Evolutionary conservation across 2,113 vertebrate species (phyloP).

Genomic region (Nothoprocta perdicaria): DNA sequence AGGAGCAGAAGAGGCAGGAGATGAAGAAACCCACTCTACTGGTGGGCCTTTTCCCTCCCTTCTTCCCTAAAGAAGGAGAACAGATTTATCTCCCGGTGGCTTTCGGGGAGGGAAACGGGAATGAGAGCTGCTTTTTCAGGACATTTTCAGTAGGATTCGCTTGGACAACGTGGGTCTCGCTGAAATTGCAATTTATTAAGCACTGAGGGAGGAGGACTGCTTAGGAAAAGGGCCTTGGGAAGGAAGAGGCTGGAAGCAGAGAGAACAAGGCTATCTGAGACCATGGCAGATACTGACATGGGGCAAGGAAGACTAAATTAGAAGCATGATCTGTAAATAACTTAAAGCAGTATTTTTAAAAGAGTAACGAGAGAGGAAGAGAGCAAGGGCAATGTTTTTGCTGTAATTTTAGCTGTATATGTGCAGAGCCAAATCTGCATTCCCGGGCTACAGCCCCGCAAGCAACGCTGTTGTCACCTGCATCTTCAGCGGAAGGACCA

Average conservation of each 20-base stretch:
- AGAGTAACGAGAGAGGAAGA: background rate
- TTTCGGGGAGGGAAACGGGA: fast-evolving
- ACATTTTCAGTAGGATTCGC: background rate
- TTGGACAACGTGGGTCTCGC: background rate
- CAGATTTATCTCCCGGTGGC: background rate
- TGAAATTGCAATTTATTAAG: background rate
- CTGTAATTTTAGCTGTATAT: background rate
- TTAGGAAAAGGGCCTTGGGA: background rate
- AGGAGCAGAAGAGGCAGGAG: background rate
- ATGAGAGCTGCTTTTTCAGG: background rate
- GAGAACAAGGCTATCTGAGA: background rate
- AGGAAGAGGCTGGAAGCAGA: background rate
- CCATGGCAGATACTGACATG: background rate
- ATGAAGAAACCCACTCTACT: background rate
- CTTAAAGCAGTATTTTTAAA: background rate
- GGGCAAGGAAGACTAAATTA: background rate
- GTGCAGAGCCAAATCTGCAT: background rate
- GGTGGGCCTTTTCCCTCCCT: background rate
- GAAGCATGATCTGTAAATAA: background rate
- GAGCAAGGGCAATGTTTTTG: background rate
- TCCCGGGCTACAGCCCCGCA: background rate
- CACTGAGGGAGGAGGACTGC: background rate
- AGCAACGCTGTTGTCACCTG: background rate
- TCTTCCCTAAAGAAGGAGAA: background rate
- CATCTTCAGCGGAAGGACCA: background rate